Base-by-base conservation (phyloP, 2,888 invertebrate genomes). In the Limnephilus marmoratus region DNA sequence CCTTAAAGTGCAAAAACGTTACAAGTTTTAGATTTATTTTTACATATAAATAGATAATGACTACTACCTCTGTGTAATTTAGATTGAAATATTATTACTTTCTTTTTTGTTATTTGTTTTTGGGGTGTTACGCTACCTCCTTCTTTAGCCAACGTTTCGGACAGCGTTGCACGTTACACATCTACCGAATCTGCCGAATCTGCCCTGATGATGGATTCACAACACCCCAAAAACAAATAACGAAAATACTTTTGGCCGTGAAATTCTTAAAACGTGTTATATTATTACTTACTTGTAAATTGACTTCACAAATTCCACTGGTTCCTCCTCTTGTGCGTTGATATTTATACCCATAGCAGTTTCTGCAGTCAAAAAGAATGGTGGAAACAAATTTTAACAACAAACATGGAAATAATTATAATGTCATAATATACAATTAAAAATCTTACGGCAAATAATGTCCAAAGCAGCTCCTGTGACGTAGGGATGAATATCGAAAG, bases 381-480 rank as follows among this genome's bases (percentile, higher is more conserved):
- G 3, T 37, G 2, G 29, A 13, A 82, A 31, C 34, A 82, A 31
- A 13, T 81, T 81, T 34, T 13, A 82, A 83, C 13, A 37, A 45
- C 45, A 85, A 85, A 13, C 9, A 4, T 11, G 41, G n/a, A 18
- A 83, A 34, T 37, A 15, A 34, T 24, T 85, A 87, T 2, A 53
- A 29, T 53, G 7, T 87, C 4, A 29, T 31, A 31, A 53, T 2
- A 0, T 49, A 68, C 24, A 24, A 68, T n/a, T 68, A 18, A 68
- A 68, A 68, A 4, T 68, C 82, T 90, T 94, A 95, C 95, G 94
- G 93, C 94, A 94, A 91, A 94, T 95, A 90, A 95, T 94, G 93
- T 95, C 94, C 90, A 95, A 92, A 24, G 94, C 94, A 90, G 94
- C 94, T 49, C 94, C 94, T 15, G 94, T 94, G 41, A 95, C 94